These are phyloP conservation scores for Myotis lucifugus DNA, from an alignment of 2,113 vertebrate genomes.

Conservation along the genomic window DNA sequence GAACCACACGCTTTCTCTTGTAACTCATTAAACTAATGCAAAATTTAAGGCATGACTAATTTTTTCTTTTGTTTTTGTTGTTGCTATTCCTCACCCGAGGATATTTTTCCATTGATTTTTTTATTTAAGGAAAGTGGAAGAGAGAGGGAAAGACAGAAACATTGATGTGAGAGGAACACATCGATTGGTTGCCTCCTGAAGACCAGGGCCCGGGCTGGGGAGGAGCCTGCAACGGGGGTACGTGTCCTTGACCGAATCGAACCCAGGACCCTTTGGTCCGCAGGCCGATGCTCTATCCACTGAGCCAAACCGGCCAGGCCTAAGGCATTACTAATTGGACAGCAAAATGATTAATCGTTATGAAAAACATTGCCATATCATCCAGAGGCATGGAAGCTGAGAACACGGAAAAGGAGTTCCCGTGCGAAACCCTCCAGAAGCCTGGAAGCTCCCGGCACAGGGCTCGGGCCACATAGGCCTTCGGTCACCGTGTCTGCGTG, in stretches of 20 bases:
- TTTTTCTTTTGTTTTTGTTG: neutral
- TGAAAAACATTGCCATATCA: neutral
- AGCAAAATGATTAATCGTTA: neutral
- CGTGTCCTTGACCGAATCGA: too few relatives aligned
- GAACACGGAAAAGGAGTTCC: neutral
- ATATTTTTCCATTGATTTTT: too few relatives aligned
- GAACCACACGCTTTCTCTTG: neutral
- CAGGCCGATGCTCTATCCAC: too few relatives aligned
- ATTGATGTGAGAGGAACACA: too few relatives aligned
- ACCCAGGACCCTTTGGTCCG: too few relatives aligned
- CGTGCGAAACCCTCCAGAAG: neutral
- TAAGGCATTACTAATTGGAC: neutral
- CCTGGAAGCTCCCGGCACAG: neutral
- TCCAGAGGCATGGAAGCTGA: neutral
- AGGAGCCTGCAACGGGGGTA: too few relatives aligned
- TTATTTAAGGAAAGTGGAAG: too few relatives aligned
- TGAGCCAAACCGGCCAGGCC: too few relatives aligned
- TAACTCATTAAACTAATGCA: neutral
- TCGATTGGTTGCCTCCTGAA: too few relatives aligned
- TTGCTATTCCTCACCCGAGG: too few relatives aligned
- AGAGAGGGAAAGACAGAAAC: too few relatives aligned
- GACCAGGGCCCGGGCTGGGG: too few relatives aligned
- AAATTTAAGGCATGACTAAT: neutral
- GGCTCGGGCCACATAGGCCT: rapidly evolving
- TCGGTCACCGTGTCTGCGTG: rapidly evolving